Evolutionary conservation across 2,113 vertebrate genomes (phyloP), one percentile per base, ranked within the genome.

Genomic region (Cebus imitator): DNA sequence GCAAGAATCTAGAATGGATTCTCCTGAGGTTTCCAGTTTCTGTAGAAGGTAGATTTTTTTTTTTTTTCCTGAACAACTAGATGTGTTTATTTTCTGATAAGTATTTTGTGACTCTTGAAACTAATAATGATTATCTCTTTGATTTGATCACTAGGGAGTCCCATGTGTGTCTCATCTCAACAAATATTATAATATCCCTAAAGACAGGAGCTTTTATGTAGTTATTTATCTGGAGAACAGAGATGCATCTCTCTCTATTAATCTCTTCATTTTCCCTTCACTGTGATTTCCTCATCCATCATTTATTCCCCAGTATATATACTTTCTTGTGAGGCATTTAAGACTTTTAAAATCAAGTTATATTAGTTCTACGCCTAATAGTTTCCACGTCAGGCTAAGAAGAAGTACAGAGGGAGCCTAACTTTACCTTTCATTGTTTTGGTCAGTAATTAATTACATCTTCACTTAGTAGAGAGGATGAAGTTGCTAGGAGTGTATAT

Each of bases 181-280:
- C 37, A 91, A 72, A 84, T 1, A 2, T 27, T 80, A 23, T 2
- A 16, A 3, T 73, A 21, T 50, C 64, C n/a, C 55, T 84, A 80
- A 50, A 66, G 45, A 88, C 8, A n/a, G 1, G 1, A 70, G 23
- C 27, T 86, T 68, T 55, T 70, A 76, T 52, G 13, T 68, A 57
- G 40, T 89, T 97, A n/a, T 45, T 85, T 96, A 13, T n/a, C 76
- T 79, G 55, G 79, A 85, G 73, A 96, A 80, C 37, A 55, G 64
- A 18, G n/a, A 8, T 78, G 3, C 32, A 35, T 40, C 23, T 78
- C 48, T 90, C 37, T 70, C 45, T 86, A 13, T 45, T 80, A 82
- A 21, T 45, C 7, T 87, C 17, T 73, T 72, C 20, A 17, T 58
- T 68, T 78, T 72, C 37, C 35, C 88, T 55, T 84, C 13, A 68